Percentiles rank a stretch among this genome's conserved stretches.
These are phyloP conservation scores for Numenius phaeopus DNA, from an alignment of 2,797 vertebrate species.

Conservation along the genomic window DNA sequence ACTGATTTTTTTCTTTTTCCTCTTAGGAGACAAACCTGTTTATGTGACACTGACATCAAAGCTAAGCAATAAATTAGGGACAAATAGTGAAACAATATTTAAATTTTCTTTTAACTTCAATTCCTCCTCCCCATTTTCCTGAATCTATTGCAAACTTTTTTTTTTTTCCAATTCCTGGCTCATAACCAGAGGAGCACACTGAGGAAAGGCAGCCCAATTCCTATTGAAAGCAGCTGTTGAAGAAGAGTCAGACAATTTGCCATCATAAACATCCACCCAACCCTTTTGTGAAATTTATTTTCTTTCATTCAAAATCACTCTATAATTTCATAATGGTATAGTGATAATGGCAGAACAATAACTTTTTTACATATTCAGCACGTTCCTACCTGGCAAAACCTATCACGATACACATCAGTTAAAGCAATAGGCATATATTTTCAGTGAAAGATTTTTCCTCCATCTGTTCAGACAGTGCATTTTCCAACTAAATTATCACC, in stretches of 20 bases:
- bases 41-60: neutral
- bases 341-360: slow-evolving; percentile 22
- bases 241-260: neutral
- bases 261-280: neutral
- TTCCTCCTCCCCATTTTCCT: neutral
- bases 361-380: slow-evolving; percentile 3
- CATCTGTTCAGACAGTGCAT: slow-evolving; percentile 3
- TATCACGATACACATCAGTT: neutral
- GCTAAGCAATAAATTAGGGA: neutral
- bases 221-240: slow-evolving; percentile 17
- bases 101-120: neutral
- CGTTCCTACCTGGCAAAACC: slow-evolving; percentile 2
- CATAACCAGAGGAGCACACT: neutral
- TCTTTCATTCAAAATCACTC: slow-evolving; percentile 9
- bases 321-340: neutral
- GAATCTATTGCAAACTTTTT: neutral
- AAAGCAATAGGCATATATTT: slow-evolving; percentile 1
- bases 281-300: neutral
- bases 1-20: neutral
- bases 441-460: slow-evolving; percentile 21
- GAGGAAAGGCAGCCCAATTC: slow-evolving; percentile 7
- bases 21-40: neutral
- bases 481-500: neutral
- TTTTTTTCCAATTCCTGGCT: neutral
- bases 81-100: neutral